Conservation (phyloP, 2,113 vertebrate genomes). For the Oncorhynchus masou region DNA sequence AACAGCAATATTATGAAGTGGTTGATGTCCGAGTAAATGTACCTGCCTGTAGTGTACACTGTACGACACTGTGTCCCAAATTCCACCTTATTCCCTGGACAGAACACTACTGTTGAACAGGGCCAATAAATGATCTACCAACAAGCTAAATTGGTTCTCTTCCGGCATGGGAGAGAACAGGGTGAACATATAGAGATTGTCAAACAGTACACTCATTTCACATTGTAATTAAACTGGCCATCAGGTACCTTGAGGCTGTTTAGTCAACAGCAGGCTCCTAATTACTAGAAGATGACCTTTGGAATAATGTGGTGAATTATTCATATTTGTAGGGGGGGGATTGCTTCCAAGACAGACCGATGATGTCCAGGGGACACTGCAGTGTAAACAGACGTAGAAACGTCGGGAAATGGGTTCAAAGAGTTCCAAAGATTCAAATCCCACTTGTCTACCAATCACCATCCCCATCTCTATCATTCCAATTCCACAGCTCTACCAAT, state of each 20-base stretch:
- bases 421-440: slow-evolving; percentile 30
- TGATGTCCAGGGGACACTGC: slow-evolving; percentile 62
- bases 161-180: slow-evolving; percentile 59
- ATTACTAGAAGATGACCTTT: slow-evolving; percentile 85
- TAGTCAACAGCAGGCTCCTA: slow-evolving; percentile 83
- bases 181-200: slow-evolving; percentile 78
- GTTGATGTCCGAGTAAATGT: slow-evolving; percentile 52
- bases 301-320: slow-evolving; percentile 83
- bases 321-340: slow-evolving; percentile 72
- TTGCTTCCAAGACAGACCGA: slow-evolving; percentile 72
- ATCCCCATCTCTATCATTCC: no score
- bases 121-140: slow-evolving; percentile 51
- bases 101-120: no score
- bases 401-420: slow-evolving; percentile 19
- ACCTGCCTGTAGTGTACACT: slow-evolving; percentile 33
- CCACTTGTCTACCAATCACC: no score
- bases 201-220: slow-evolving; percentile 79
- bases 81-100: not conserved
- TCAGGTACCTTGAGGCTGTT: slow-evolving; percentile 82
- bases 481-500: no score
- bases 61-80: slow-evolving; percentile 11
- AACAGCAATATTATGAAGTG: slow-evolving; percentile 45
- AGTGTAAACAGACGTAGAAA: slow-evolving; percentile 48
- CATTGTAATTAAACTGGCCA: slow-evolving; percentile 84
- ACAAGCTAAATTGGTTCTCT: slow-evolving; percentile 63